phyloP scores from a whole-genome alignment of 1,140 invertebrate genomes.

The Pseudomyrmex flavicornis region DNA sequence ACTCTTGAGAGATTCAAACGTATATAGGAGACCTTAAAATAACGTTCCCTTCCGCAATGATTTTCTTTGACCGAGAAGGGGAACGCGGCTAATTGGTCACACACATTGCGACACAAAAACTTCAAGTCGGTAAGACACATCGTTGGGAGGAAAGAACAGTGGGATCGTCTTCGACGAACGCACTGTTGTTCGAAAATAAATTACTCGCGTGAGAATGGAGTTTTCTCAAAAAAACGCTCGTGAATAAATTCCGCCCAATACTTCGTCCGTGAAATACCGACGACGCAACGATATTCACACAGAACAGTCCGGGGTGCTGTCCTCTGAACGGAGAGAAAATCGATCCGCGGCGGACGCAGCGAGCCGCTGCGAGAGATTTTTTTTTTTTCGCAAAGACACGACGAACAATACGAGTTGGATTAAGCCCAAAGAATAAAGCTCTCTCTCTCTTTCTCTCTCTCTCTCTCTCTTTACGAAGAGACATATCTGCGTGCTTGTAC shows the following conservation, averaged over 20 bases:
- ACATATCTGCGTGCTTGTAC: constrained; percentile 1
- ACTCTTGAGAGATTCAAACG: constrained; percentile 35
- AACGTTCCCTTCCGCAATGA: not conserved
- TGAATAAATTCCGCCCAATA: too few relatives aligned
- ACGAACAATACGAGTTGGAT: constrained; percentile 58
- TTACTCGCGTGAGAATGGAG: too few relatives aligned
- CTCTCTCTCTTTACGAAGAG: not conserved
- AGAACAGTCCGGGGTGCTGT: not conserved
- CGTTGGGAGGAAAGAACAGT: not conserved
- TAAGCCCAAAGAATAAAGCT: constrained; percentile 54
- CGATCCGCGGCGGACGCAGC: constrained; percentile 29
- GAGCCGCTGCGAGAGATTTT: constrained; percentile 43
- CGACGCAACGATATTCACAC: constrained; percentile 12
- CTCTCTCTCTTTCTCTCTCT: constrained; percentile 22
- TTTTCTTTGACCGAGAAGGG: constrained; percentile 4
- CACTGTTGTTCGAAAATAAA: too few relatives aligned
- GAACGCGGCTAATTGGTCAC: constrained; percentile 31
- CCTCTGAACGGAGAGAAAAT: constrained; percentile 27
- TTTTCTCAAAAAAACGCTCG: not conserved
- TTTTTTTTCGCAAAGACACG: constrained; percentile 26
- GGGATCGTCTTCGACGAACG: not conserved
- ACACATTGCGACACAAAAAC: not conserved
- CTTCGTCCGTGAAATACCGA: not conserved
- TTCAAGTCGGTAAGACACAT: not conserved
- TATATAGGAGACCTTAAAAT: constrained; percentile 9